Percentiles rank a stretch among this genome's conserved stretches.
Evolutionary conservation across 2,888 invertebrate genomes (phyloP).

Genomic region (Monopis laevigella): DNA sequence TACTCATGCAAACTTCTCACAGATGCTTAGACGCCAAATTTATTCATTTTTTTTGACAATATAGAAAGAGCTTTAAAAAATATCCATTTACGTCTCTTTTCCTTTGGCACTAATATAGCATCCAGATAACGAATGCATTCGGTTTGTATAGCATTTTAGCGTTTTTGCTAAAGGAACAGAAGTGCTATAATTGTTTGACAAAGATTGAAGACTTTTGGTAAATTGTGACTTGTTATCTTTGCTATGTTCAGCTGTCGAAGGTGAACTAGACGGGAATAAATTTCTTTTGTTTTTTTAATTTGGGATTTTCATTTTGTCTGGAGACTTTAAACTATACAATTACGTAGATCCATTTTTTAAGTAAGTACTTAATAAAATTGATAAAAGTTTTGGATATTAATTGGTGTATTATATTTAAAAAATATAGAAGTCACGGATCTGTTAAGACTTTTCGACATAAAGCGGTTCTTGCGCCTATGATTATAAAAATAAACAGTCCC

Average conservation of each 20-base stretch:
- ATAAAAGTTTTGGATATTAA: too few species aligned
- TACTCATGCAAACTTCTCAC: background rate
- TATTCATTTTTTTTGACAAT: background rate
- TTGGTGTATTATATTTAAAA: too few species aligned
- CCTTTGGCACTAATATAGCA: background rate
- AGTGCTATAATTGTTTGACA: conserved; percentile 3
- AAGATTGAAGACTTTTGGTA: conserved; percentile 8
- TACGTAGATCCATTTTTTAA: background rate
- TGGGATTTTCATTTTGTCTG: conserved; percentile 11
- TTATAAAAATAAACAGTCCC: conserved; percentile 43
- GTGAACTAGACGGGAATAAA: conserved; percentile 19
- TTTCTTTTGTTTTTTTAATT: conserved; percentile 22
- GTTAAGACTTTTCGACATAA: too few species aligned
- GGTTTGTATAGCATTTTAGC: conserved; percentile 1
- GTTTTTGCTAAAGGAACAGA: background rate
- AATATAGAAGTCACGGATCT: too few species aligned
- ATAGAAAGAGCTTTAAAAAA: too few species aligned
- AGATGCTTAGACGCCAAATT: conserved; percentile 8
- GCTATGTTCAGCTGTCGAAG: conserved; percentile 16
- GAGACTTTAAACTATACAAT: background rate
- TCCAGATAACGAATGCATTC: background rate
- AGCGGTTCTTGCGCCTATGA: conserved; percentile 33
- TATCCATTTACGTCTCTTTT: too few species aligned
- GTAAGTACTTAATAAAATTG: too few species aligned
- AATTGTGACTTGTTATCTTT: background rate